Evolutionary conservation across 1,140 invertebrate genomes (phyloP), one percentile per base, ranked within the genome.

Genomic region (Sycophaga agraensis): DNA sequence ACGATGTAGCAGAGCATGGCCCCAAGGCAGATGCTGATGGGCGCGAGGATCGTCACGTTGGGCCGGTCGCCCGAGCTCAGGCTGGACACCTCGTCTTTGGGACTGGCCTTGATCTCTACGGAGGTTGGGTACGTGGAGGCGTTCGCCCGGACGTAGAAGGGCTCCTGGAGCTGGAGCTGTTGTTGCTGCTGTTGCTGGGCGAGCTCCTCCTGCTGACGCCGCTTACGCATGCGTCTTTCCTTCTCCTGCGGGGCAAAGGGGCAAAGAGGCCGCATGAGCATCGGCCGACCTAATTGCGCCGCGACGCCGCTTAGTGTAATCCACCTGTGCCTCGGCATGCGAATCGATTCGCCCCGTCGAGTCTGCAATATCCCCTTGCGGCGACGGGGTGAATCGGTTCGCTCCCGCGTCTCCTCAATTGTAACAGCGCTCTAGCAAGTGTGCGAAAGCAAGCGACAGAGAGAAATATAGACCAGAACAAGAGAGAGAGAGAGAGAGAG

Each of bases 1-100:
- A 90, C 84, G 40, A 95, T 92, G 70, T 95, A 96, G 63, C 87
- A 87, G 53, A 92, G 85, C 84, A 95, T 91, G 65, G 90, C 88
- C 7, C 84, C 84, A 5, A 93, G 81, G 72, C 91, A 93, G 22
- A 92, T 84, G 40, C 87, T 81, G 28, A 92, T 87, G 9, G 90
- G 90, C 6, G 89, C 90, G 55, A 91, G 74, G 66, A 92, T 91
- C 43, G 88, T 89, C 40, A 89, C 84, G 49, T 88, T 88, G 51
- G 87, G 85, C 67, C 90, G 84, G 63, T 80, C 77, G 21, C 78
- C 79, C 40, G 78, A 78, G 48, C 77, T 70, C 7, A 79, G 72
- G 60, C 76, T 82, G 53, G 75, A 79, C 40, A 80, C 70, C 48
- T 79, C 79, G 61, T 80, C 79, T 49, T 79, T 81, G 26, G 78